These are phyloP conservation scores for Phragmatobia fuliginosa DNA, from an alignment of 2,888 invertebrate genomes.

Conservation along the genomic window DNA sequence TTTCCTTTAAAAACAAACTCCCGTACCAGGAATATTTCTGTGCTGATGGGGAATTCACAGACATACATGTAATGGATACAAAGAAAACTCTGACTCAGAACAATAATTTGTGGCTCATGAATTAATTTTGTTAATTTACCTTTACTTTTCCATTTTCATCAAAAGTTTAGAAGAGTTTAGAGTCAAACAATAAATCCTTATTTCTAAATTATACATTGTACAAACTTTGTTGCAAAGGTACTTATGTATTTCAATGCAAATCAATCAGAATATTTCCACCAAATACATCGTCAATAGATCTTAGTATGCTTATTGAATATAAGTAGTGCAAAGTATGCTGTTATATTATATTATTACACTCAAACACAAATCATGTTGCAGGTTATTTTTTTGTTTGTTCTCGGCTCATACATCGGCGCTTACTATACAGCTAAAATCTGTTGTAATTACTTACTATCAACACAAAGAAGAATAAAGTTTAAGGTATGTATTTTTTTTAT, in stretches of 20 bases:
- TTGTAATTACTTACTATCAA: constrained; percentile 70
- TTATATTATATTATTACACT: not conserved
- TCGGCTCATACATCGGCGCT: constrained; percentile 70
- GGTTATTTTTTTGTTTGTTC: constrained; percentile 66
- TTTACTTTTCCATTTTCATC: not conserved
- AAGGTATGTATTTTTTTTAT: constrained; percentile 66
- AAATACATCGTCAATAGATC: not conserved
- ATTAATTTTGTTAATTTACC: not conserved
- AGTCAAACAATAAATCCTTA: not conserved
- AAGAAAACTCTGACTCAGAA: no score
- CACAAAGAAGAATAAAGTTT: constrained; percentile 73
- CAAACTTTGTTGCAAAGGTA: no score
- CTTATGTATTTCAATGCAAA: not conserved
- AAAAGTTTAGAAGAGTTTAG: no score
- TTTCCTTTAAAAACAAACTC: no score
- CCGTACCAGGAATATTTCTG: no score
- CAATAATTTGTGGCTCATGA: not conserved
- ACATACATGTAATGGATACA: no score
- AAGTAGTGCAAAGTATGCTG: not conserved
- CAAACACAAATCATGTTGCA: constrained; percentile 45
- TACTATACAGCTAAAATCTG: constrained; percentile 75
- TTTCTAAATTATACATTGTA: no score
- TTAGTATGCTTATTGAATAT: not conserved
- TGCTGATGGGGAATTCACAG: no score
- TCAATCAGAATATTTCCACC: no score